Evolutionary conservation across 2,113 vertebrate genomes (phyloP), one percentile per base, ranked within the genome.

Genomic region (Anthoscopus minutus): DNA sequence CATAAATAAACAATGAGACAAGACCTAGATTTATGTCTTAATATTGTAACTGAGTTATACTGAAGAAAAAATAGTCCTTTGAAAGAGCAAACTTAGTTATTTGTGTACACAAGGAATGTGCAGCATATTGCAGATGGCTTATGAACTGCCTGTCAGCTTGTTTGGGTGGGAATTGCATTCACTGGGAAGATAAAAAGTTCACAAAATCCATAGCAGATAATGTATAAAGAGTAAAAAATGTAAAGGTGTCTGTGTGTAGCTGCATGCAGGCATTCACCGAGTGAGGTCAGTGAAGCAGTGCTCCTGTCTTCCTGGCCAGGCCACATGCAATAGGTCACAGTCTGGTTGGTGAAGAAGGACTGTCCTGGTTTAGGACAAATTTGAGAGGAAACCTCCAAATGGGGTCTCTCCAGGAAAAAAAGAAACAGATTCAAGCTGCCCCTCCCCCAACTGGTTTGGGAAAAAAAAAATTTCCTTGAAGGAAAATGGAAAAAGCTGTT

Each of bases 21-120:
- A 79, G 62, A 37, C 51, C 62, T 42, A 77, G 88, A 93, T 96
- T 96, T 88, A 86, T 51, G 48, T 91, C 77, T 95, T 95, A 92
- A 88, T 64, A 79, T 66, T 83, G 80, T 56, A 57, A 76, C 33
- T 70, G 42, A 42, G 27, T 78, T 93, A 92, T 79, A 64, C 69
- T 76, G 83, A 80, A 71, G 87, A 51, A 57, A 47, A 91, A 76
- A 21, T 76, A 93, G 24, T 38, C 44, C 80, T 92, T 73, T 61
- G 69, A 92, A 74, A 69, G 64, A 85, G 48, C 10, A 11, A 93
- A 44, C 5, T 50, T 61, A 86, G 81, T 95, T 93, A 72, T 80
- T 93, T 90, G 81, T 77, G 48, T 92, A 73, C 47, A 81, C 73
- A 81, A 88, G 74, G 85, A 82, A 78, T 33, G 50, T 44, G 64